Evolutionary conservation across 1,140 invertebrate genomes (phyloP), one percentile per base, ranked within the genome.

Genomic region (Pristionchus pacificus): DNA sequence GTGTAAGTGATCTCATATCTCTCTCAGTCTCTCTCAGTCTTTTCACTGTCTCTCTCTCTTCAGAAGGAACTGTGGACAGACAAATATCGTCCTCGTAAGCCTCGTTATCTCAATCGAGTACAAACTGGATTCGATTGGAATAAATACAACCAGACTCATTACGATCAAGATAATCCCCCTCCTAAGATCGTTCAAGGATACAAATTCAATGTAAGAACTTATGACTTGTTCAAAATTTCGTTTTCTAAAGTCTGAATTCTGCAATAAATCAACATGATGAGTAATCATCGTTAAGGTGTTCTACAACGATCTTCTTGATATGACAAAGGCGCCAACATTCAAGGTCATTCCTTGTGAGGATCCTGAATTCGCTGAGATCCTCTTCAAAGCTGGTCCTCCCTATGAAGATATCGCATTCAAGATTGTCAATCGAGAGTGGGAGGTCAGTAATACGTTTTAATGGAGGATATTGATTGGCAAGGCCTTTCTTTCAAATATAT

Each of bases 321-420:
- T 96, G 82, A 89, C 89, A 62, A 88, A 91, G 65, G 96, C 96
- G 14, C 97, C 96, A 0, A 90, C 93, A 82, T 99, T 97, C 84
- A 93, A 90, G 65, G 86, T 98, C 85, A 79, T 68, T 2, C 66
- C 71, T 58, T 82, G 80, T 64, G 71, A 79, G 15, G 81, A 84
- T 71, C 59, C 68, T 1, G 96, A 99, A 82, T 99, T 99, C 87
- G 92, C 93, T 0, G 91, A 95, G 77, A 87, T 99, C 10, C 88
- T 92, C 29, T 98, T 99, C 85, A 91, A 92, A 77, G 93, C 95
- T 55, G 96, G 97, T 0, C 95, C 96, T 27, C 96, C 97, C 0
- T 99, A 99, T 85, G 96, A 98, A 79, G 95, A 98, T 84, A 98
- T 99, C 79, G 96, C 95, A 0, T 99, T 99, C 85, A 98, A 98